Conservation (phyloP, 2,888 invertebrate genomes). For the Macrophya annulata region DNA sequence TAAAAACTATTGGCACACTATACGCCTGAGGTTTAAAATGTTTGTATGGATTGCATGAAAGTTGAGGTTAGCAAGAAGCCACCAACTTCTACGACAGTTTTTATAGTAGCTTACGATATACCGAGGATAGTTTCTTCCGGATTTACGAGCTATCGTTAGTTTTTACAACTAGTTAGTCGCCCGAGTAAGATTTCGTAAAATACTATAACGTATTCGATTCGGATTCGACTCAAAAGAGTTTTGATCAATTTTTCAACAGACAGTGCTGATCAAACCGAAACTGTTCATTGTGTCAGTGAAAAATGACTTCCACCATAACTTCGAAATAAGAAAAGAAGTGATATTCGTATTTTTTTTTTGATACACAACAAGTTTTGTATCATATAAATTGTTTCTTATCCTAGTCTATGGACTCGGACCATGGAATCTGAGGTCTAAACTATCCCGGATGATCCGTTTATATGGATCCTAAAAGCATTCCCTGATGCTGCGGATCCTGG, state of each 20-base stretch:
- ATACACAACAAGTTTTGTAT: not conserved
- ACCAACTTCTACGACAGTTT: constrained; percentile 31
- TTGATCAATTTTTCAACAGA: not conserved
- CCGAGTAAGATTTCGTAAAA: constrained; percentile 5
- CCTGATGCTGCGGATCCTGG: constrained; percentile 35
- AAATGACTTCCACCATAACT: not conserved
- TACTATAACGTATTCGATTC: not conserved
- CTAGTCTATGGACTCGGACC: not conserved
- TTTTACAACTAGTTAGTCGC: not conserved
- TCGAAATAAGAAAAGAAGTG: too few species aligned
- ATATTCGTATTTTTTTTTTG: not conserved
- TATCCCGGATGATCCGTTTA: constrained; percentile 43
- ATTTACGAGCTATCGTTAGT: constrained; percentile 10
- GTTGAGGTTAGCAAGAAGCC: constrained; percentile 42
- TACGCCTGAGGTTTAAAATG: constrained; percentile 34
- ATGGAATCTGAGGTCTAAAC: constrained; percentile 42
- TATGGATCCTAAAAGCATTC: constrained; percentile 47
- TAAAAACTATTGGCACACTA: constrained; percentile 7
- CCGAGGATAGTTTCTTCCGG: not conserved
- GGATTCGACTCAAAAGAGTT: not conserved
- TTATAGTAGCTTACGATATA: constrained; percentile 24
- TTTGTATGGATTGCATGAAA: constrained; percentile 23
- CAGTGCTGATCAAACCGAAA: not conserved
- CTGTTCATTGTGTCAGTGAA: not conserved
- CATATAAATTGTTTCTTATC: not conserved